Conservation (phyloP, 2,113 vertebrate genomes). For the Phalacrocorax carbo region DNA sequence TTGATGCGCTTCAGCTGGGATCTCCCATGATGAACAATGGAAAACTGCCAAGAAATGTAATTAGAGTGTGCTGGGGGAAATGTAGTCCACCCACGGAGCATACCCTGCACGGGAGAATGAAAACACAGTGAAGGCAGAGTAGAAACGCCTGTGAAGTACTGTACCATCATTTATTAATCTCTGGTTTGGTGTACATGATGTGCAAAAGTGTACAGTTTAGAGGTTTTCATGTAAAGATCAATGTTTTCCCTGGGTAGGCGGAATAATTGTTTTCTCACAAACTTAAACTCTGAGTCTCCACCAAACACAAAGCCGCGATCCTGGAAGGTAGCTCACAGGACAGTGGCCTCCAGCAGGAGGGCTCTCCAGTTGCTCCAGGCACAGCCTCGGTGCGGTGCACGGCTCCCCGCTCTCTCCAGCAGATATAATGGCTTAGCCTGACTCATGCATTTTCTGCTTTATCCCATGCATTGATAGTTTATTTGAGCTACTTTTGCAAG, state of each 20-base stretch:
- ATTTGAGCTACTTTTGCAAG: slow-evolving; percentile 6
- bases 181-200: not conserved
- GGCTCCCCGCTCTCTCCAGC: not conserved
- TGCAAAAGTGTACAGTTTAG: not conserved
- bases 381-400: not conserved
- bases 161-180: not conserved
- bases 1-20: not conserved
- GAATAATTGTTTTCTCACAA: slow-evolving; percentile 32
- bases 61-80: not conserved
- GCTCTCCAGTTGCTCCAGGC: not conserved
- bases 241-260: not conserved
- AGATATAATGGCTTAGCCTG: not conserved
- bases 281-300: slow-evolving; percentile 10
- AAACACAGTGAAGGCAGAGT: not conserved
- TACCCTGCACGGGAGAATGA: fast-evolving
- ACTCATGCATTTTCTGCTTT: slow-evolving; percentile 1
- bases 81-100: not conserved
- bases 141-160: not conserved
- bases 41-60: not conserved
- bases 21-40: not conserved
- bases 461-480: not conserved
- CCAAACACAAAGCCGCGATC: not conserved
- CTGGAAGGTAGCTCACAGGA: not conserved
- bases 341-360: not conserved
- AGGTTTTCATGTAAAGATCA: slow-evolving; percentile 33